Base-by-base conservation (phyloP, 2,797 vertebrate species). In the Artibeus jamaicensis region DNA sequence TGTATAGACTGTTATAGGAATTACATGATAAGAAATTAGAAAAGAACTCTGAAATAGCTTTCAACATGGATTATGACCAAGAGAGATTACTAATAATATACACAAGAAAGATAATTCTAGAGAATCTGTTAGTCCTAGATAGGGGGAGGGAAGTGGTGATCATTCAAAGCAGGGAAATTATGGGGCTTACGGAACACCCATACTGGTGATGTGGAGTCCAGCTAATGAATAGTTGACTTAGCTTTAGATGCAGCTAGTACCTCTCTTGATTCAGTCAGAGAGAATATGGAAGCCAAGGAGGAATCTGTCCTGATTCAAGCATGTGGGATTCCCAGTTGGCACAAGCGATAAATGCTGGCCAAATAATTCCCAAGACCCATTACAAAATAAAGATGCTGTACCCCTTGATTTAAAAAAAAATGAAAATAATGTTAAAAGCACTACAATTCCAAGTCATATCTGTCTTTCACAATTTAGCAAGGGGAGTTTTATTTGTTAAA, bases 331-430 rank as follows among this genome's bases (percentile, higher is more conserved):
- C 18, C 42, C 16, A 50, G 5, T 62, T 57, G 50, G 74, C 1
- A 1, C 0, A 70, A 7, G 29, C 57, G 3, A 0, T 42, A 29
- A 48, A 15, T 57, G 11, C n/a, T 34, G 26, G 2, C 4, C 42
- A 59, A 37, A 29, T 26, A 42, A 68, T 70, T 59, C 24, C 22
- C 2, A 57, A 29, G 34, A 9, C 4, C 0, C 26, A 59, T 2
- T 77, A 12, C 12, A 59, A 76, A 77, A 77, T 44, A 6, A 76
- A 70, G 62, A 48, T 70, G 16, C 1, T 57, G 26, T 53, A 57
- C 1, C 4, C 3, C 2, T 48, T 48, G 37, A 62, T 55, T 29
- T 42, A 81, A 89, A 73, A 53, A 53, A 67, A 34, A 65, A 65
- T n/a, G 57, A 62, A 32, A 32, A 21, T 39, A 39, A 21, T 83